Conservation (phyloP, 2,797 vertebrate genomes). For the Lacerta viridis region DNA sequence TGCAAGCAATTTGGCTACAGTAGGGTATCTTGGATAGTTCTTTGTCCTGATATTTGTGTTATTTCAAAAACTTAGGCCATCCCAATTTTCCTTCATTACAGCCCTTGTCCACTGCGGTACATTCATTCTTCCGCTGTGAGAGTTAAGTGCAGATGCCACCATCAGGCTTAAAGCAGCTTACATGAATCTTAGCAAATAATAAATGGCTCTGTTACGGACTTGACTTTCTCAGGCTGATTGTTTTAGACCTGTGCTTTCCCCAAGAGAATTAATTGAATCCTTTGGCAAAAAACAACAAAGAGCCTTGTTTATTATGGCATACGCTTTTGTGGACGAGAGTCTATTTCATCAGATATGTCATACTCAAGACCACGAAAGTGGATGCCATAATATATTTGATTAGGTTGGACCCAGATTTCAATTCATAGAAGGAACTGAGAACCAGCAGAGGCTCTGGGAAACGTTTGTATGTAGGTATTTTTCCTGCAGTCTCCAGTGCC, state of each 20-base stretch:
- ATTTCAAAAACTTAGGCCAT: background rate
- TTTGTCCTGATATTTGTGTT: slow-evolving; percentile 11
- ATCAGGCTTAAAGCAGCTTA: slow-evolving; percentile 36
- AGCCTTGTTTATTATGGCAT: background rate
- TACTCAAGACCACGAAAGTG: background rate
- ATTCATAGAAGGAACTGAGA: too few species aligned
- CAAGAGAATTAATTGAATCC: slow-evolving; percentile 11
- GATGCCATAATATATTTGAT: background rate
- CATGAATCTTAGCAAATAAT: slow-evolving; percentile 39
- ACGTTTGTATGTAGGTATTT: too few species aligned
- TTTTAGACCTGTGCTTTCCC: slow-evolving; percentile 4
- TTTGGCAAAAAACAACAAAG: background rate
- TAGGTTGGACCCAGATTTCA: background rate
- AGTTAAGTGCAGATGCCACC: slow-evolving; percentile 9
- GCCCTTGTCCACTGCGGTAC: background rate
- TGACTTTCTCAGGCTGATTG: background rate
- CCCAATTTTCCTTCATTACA: slow-evolving; percentile 50
- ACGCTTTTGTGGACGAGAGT: background rate
- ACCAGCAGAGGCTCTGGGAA: too few species aligned
- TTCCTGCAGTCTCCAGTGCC: too few species aligned
- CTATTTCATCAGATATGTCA: background rate
- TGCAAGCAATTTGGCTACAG: slow-evolving; percentile 5
- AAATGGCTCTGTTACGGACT: background rate
- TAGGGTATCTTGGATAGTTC: slow-evolving; percentile 15
- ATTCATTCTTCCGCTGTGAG: background rate